Base-by-base conservation (phyloP, 2,888 invertebrate genomes). In the Heliconius cydno region DNA sequence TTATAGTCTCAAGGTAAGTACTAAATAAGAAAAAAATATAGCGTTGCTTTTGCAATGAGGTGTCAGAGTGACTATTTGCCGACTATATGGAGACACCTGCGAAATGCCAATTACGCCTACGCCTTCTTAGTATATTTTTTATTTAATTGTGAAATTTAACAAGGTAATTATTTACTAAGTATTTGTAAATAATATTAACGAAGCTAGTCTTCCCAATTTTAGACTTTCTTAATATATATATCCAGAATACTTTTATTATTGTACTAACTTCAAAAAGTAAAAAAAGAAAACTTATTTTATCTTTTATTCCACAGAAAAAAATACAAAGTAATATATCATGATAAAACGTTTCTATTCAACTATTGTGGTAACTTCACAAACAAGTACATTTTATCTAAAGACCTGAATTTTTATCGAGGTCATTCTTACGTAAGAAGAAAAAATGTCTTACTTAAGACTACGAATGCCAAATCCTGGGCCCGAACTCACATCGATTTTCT, bases 401-500 rank as follows among this genome's bases (percentile, higher is more conserved):
- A 57, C 75, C 70, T 57, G 57, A 67, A 79, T 80, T 76, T 79
- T 79, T 75, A 75, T 75, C 75, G 76, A 76, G 79, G 80, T 79
- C 76, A 80, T 76, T 66, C 67, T 80, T 73, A 80, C 60, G 60
- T 78, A 76, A 78, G 72, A 72, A 78, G 73, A 77, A 80, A 77
- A 76, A 79, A 71, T 71, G 71, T 78, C 76, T 68, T 76, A 73
- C 75, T 75, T 74, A 66, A 79, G 76, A 77, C 28, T 72, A 63
- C 71, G 57, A 71, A 74, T 72, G 86, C 86, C 84, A 82, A 83
- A 86, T 85, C 86, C 87, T 87, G 86, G 86, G 88, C 87, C 34
- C 87, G 86, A 88, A 88, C 86, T 85, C 85, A 83, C 89, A 92
- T 92, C 90, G 92, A 92, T 92, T 92, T 88, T 87, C 84, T 85